Evolutionary conservation across 1,140 invertebrate genomes (phyloP), one percentile per base, ranked within the genome.

Genomic region (Drosophila aff.): DNA sequence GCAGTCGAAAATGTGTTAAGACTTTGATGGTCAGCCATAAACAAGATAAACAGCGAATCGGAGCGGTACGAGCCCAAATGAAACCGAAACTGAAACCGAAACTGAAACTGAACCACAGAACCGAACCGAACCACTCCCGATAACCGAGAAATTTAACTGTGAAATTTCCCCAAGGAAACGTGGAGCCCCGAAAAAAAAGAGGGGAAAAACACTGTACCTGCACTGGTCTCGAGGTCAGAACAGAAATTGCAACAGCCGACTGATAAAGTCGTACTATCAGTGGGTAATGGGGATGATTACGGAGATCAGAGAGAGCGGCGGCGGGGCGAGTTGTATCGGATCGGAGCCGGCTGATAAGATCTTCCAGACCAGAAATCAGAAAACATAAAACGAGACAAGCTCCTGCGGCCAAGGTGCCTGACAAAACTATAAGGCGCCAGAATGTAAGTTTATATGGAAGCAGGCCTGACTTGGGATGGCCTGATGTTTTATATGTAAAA

Each of bases 231-330:
- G 62, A 68, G 66, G 66, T 68, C 66, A 28, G 63, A 41, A 62
- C 66, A 28, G 63, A 41, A 62, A 68, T 68, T 68, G 66, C 66
- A 68, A 68, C 66, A 68, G 36, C 5, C n/a, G 7, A 21, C 52
- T 55, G 80, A 82, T 82, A 79, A 79, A 82, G 69, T 75, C 82
- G 60, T 82, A 79, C 63, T 82, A 82, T 82, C 80, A 58, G 75
- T 36, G 40, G 40, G 40, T 75, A 82, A 82, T 79, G 31, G 80
- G 66, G 58, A 64, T 78, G 67, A 82, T 82, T 63, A 82, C 73
- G 71, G 61, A 58, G 72, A 67, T 60, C 44, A 31, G 68, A 33
- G 41, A 55, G 41, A 0, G 44, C 43, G 44, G 44, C 49, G 36
- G 16, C 21, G 21, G 23, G 28, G 16, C 26, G 28, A 52, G 28